Percentiles rank a stretch among this genome's conserved stretches.
These are phyloP conservation scores for Chaetura pelagica DNA, from an alignment of 2,113 vertebrate genomes.

Conservation along the genomic window DNA sequence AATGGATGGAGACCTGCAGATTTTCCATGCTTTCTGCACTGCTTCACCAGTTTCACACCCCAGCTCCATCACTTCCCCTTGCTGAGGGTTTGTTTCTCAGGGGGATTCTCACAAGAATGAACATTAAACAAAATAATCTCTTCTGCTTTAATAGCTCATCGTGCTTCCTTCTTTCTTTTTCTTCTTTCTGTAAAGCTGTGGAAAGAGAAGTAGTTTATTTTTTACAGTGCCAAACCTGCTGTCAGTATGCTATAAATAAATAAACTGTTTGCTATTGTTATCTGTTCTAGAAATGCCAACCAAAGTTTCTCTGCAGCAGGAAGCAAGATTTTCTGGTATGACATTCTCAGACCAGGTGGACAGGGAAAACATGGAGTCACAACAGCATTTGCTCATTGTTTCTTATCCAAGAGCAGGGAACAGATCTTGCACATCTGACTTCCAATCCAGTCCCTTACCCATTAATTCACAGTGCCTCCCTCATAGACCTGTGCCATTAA, in stretches of 20 bases:
- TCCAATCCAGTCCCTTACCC: not conserved
- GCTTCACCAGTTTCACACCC: not conserved
- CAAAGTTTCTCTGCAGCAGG: not conserved
- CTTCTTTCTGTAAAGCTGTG: not conserved
- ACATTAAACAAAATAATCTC: not conserved
- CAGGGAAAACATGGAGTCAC: not conserved
- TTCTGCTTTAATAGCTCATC: not conserved
- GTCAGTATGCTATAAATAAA: not conserved
- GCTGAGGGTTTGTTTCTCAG: not conserved
- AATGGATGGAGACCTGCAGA: not conserved
- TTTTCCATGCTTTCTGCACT: not conserved
- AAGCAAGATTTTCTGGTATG: not conserved
- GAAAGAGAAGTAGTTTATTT: not conserved
- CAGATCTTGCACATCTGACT: not conserved
- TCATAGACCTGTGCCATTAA: not conserved
- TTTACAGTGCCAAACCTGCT: not conserved
- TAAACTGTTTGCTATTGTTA: not conserved
- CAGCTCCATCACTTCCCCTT: not conserved
- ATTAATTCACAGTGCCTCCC: accelerated
- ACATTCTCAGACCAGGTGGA: not conserved
- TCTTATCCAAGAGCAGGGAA: not conserved
- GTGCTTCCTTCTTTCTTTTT: not conserved
- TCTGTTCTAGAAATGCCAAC: not conserved
- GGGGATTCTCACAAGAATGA: not conserved
- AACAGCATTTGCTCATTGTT: not conserved